Evolutionary conservation across 2,113 vertebrate species (phyloP).

Genomic region (Tragulus kanchil): DNA sequence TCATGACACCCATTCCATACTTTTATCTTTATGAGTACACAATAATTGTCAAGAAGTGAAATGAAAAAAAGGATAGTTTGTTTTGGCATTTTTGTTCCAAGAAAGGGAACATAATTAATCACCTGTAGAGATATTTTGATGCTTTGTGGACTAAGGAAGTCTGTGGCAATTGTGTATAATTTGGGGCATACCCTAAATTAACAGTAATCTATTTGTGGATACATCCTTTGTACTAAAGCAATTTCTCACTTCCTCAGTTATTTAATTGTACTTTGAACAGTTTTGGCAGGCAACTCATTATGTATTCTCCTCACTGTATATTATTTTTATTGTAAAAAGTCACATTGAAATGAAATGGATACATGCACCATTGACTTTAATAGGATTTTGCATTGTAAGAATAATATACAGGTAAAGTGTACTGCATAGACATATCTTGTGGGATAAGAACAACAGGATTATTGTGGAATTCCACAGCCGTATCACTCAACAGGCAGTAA

Average conservation of each 20-base stretch:
- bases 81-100: constrained; percentile 63
- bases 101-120: constrained; percentile 64
- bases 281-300: constrained; percentile 78
- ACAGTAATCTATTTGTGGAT: constrained; percentile 65
- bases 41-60: background rate
- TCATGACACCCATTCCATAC: constrained; percentile 16
- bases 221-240: constrained; percentile 54
- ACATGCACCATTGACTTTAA: constrained; percentile 85
- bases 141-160: constrained; percentile 27
- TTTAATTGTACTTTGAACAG: constrained; percentile 78
- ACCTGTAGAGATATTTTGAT: constrained; percentile 47
- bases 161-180: constrained; percentile 63
- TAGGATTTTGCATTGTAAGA: constrained; percentile 81
- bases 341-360: constrained; percentile 86
- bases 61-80: constrained; percentile 43
- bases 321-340: constrained; percentile 87
- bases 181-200: constrained; percentile 70
- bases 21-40: background rate
- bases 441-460: constrained; percentile 66
- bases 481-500: constrained; percentile 63
- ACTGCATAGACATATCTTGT: constrained; percentile 61
- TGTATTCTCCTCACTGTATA: constrained; percentile 81
- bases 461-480: background rate
- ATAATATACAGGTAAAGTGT: constrained; percentile 74
- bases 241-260: constrained; percentile 80